Conservation (phyloP, 2,888 invertebrate species). For the Meteorus cinctellus region DNA sequence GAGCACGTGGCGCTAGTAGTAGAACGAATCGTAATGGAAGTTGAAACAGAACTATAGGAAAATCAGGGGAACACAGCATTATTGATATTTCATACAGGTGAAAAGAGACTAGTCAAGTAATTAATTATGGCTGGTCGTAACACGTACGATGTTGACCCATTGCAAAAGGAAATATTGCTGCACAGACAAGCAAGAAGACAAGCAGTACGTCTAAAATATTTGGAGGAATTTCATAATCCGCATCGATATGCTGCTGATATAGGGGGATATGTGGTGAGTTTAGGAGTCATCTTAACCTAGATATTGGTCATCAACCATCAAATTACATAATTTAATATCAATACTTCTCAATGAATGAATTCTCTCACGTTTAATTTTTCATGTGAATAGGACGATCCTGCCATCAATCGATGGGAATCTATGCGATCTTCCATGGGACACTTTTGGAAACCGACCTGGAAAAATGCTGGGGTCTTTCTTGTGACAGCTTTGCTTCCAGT, state of each 20-base stretch:
- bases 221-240: constrained; percentile 83
- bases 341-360: not conserved
- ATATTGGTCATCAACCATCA: not conserved
- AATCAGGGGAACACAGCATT: too few relatives aligned
- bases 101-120: not conserved
- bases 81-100: too few relatives aligned
- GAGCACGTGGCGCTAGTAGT: not conserved
- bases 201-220: constrained; percentile 80
- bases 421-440: constrained; percentile 81
- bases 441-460: constrained; percentile 80
- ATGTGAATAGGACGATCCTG: constrained; percentile 84
- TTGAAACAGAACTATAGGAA: not conserved
- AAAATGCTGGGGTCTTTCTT: constrained; percentile 52
- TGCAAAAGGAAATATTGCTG: constrained; percentile 75
- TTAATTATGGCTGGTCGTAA: constrained; percentile 69
- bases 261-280: constrained; percentile 67
- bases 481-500: constrained; percentile 76
- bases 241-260: constrained; percentile 82
- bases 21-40: not conserved
- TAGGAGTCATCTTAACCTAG: not conserved
- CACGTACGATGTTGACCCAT: constrained; percentile 76
- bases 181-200: constrained; percentile 79
- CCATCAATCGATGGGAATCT: constrained; percentile 82
- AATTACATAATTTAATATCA: not conserved
- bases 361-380: not conserved